These are phyloP conservation scores for Erpetoichthys calabaricus DNA, from an alignment of 2,797 vertebrate genomes.

Conservation along the genomic window DNA sequence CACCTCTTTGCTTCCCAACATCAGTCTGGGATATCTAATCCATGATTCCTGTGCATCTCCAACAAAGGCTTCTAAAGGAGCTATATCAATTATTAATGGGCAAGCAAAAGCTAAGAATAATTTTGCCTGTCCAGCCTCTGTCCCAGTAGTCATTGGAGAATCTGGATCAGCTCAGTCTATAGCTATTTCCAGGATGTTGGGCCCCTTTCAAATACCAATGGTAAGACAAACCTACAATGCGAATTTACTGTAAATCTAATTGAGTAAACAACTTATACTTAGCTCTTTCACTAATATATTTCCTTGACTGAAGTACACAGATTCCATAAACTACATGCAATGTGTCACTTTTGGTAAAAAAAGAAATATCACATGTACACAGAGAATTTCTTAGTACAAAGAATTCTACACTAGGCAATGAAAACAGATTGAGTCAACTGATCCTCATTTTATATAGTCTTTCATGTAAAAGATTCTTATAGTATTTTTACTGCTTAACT, in stretches of 20 bases:
- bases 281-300: too few relatives aligned
- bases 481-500: too few relatives aligned
- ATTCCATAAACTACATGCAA: too few relatives aligned
- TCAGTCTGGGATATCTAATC: conserved; percentile 51
- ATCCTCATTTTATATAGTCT: too few relatives aligned
- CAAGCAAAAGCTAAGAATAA: conserved; percentile 14
- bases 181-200: conserved; percentile 41
- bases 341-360: too few relatives aligned
- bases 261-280: too few relatives aligned
- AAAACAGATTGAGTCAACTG: too few relatives aligned
- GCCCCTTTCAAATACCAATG: conserved; percentile 48
- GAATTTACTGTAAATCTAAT: neutral
- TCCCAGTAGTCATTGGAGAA: conserved; percentile 50
- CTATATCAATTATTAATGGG: conserved; percentile 35
- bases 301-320: too few relatives aligned
- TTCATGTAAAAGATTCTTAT: too few relatives aligned
- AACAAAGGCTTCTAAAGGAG: conserved; percentile 40
- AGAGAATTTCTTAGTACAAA: too few relatives aligned
- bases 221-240: conserved; percentile 25
- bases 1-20: conserved; percentile 39
- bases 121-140: conserved; percentile 29
- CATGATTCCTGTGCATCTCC: conserved; percentile 53
- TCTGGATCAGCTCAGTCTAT: conserved; percentile 55
- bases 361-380: too few relatives aligned
- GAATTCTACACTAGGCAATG: too few relatives aligned